Evolutionary conservation across 2,797 vertebrate species (phyloP).

Genomic region (Delichon dasypus): DNA sequence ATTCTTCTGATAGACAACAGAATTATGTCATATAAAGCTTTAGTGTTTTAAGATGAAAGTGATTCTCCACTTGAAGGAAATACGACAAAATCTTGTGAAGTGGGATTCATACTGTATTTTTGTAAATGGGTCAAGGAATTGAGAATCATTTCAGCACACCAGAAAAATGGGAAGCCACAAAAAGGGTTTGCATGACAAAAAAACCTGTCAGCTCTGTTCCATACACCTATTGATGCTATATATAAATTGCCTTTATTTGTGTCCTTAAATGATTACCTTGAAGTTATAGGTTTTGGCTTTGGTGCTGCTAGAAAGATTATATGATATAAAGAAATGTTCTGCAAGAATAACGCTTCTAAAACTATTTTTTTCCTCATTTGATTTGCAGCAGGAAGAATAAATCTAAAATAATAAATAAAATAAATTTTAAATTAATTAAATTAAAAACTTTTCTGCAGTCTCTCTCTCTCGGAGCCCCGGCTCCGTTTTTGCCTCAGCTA

Average conservation of each 20-base stretch:
- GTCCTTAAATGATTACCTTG: not conserved
- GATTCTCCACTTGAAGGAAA: not conserved
- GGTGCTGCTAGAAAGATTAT: not conserved
- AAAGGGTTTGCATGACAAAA: not conserved
- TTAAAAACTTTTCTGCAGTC: no score
- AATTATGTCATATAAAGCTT: not conserved
- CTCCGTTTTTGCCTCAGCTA: no score
- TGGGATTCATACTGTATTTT: not conserved
- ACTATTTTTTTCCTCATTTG: not conserved
- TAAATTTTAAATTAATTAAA: not conserved
- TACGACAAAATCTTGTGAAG: conserved; percentile 1
- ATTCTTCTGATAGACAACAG: not conserved
- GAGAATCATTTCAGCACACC: not conserved
- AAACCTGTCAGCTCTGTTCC: not conserved
- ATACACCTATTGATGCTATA: not conserved
- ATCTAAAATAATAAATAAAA: not conserved
- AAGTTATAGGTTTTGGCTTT: not conserved
- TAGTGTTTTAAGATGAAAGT: not conserved
- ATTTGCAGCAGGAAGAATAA: not conserved
- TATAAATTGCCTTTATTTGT: not conserved
- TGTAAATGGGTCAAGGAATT: not conserved
- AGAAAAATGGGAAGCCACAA: not conserved
- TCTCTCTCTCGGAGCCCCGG: no score
- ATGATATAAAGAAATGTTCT: not conserved
- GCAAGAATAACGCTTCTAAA: not conserved